Evolutionary conservation across 1,140 invertebrate genomes (phyloP), one percentile per base, ranked within the genome.

Genomic region (Drosophila baimaii): DNA sequence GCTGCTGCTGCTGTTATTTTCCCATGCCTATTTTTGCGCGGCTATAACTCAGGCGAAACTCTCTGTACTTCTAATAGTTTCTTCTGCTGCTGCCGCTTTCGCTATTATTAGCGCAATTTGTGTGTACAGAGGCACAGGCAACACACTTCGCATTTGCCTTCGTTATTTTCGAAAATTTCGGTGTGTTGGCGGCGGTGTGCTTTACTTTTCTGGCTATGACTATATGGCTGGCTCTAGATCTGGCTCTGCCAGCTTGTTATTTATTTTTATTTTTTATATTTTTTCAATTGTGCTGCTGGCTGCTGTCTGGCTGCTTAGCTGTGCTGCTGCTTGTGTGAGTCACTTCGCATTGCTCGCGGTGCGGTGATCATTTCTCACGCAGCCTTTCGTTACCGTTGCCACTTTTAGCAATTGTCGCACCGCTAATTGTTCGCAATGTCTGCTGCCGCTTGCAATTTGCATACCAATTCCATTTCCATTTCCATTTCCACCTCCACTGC

Each of bases 101-200:
- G 83, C 82, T 86, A 86, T 86, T 88, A 86, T 86, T 86, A 86
- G 82, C 75, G 82, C 82, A 84, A 84, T 84, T 83, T 66, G 58
- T 65, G 68, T 83, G 63, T 55, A 54, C 29, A 55, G 61, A 58
- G 52, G 44, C 57, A 37, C 64, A 58, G 72, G 71, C 80, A 77
- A 65, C 33, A 31, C 46, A 64, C 17, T 62, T 57, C 33, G 55
- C 65, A 56, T 73, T 77, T 49, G 61, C 52, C 58, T 58, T 66
- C 70, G 77, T 58, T 66, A 39, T 57, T 64, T 64, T 63, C 17
- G 49, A 69, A 69, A 68, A 23, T 23, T 52, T 44, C 13, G 33
- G 55, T 65, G 54, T 27, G 62, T 65, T 58, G 54, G 62, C 62
- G 54, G 35, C 12, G 23, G 29, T 43, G 44, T 64, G 43, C 59